Base-by-base conservation (phyloP, 2,888 invertebrate species). In the Brenthis ino region DNA sequence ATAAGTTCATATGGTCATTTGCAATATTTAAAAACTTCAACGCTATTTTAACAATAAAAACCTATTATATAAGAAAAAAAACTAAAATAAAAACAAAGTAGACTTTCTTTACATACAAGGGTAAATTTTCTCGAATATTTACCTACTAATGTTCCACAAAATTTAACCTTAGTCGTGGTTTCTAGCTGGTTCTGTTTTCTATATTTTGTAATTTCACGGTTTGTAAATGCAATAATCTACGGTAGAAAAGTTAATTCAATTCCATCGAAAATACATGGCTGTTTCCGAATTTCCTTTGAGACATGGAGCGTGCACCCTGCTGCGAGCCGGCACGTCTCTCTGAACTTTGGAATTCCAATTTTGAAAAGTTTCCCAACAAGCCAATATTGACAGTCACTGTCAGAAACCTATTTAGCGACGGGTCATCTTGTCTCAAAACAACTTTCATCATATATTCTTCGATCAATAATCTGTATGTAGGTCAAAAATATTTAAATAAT, bases 321-420 rank as follows among this genome's bases (percentile, higher is more conserved):
- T 80, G 83, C 90, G 87, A 83, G 82, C 87, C 89, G 87, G 85
- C 90, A 90, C 90, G 91, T 90, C 84, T 82, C 83, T 83, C 86
- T 82, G 81, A 91, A 92, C 89, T 91, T 90, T 79, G 92, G 91
- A 92, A 92, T 92, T 92, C 91, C 92, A 92, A 92, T 92, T 92
- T 92, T 91, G 91, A 91, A 91, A 92, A 92, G 87, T 92, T 92
- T 88, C 85, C 85, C 87, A 87, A 88, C 88, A 87, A 87, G 85
- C 87, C 85, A 81, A 86, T 89, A 90, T 91, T 91, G 90, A 91
- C 90, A 90, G 88, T 80, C 83, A 86, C 84, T 89, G 87, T 90
- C 89, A 89, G 85, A 85, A 86, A 82, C 83, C 85, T 84, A 86
- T 83, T 83, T 80, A 81, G 72, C 73, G 72, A 74, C 72, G 76